phyloP scores from a whole-genome alignment of 2,888 invertebrate genomes.

The Idaea biselata region DNA sequence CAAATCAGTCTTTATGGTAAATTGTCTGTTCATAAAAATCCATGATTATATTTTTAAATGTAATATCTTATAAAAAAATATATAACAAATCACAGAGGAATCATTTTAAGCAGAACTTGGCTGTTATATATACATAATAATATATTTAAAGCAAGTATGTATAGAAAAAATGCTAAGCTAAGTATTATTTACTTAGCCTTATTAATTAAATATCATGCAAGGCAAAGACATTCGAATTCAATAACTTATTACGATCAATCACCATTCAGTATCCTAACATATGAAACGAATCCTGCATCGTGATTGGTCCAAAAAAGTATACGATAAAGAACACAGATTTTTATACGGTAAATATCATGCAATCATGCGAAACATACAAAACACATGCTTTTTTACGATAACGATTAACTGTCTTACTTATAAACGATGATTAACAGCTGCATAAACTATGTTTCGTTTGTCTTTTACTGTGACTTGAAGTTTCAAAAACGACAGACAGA shows the following conservation, averaged over 20 bases:
- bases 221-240: neutral
- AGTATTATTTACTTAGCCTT: too few relatives aligned
- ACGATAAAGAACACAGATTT: too few relatives aligned
- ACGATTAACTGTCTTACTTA: too few relatives aligned
- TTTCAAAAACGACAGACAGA: too few relatives aligned
- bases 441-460: too few relatives aligned
- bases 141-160: neutral
- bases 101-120: conserved; percentile 13
- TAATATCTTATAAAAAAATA: neutral
- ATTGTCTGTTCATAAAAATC: neutral
- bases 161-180: neutral
- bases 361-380: neutral
- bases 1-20: conserved; percentile 38
- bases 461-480: too few relatives aligned
- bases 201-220: too few relatives aligned
- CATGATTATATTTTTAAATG: neutral
- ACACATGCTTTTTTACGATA: neutral
- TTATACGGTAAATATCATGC: neutral
- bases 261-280: neutral
- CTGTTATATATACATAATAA: conserved; percentile 8
- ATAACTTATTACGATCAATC: neutral
- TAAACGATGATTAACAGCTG: too few relatives aligned
- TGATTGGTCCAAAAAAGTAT: neutral
- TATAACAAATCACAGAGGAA: conserved; percentile 20
- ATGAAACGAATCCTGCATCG: neutral